Evolutionary conservation across 2,797 vertebrate species (phyloP), one percentile per base, ranked within the genome.

Genomic region (Poeciliopsis presidionis): DNA sequence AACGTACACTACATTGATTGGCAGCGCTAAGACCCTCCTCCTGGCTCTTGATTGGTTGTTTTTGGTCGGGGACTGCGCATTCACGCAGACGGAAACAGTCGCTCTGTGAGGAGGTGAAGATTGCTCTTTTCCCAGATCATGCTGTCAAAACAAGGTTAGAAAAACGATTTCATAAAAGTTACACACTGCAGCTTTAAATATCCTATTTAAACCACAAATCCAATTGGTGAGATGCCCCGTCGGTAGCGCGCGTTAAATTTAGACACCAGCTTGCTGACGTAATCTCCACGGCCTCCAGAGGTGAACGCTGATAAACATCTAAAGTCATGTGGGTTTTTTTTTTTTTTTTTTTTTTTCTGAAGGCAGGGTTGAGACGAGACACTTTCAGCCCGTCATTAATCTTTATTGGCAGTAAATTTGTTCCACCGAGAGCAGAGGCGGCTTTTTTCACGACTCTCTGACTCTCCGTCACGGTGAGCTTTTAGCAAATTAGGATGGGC

Each of bases 391-490:
- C 82, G 76, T 80, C 73, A 84, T 78, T 75, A 36, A 11, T 81
- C 81, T 77, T 84, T 87, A 82, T 84, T 84, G 81, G 43, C 41
- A 85, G 71, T 80, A 82, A 84, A 74, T 90, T 86, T 45, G 75
- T 88, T 90, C 73, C 88, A 78, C 76, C 45, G 51, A 55, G 1
- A 65, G 75, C 63, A 7, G 2, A 20, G 6, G 18, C 5, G 18
- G 47, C 47, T 49, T 49, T 12, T 74, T 74, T 20, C 20, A 0
- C 4, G 3, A 28, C 28, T 81, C 86, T 16, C 73, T 90, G 90
- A 91, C 67, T 85, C 61, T 93, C 89, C 92, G 77, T 94, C 92
- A 91, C 72, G 18, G 4, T 11, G 51, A 81, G 78, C 67, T 57
- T 77, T 55, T 77, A 7, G 33, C 30, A 53, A 47, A 65, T 11